These are phyloP conservation scores for Alectoris magna DNA, from an alignment of 2,797 vertebrate genomes.

Conservation along the genomic window DNA sequence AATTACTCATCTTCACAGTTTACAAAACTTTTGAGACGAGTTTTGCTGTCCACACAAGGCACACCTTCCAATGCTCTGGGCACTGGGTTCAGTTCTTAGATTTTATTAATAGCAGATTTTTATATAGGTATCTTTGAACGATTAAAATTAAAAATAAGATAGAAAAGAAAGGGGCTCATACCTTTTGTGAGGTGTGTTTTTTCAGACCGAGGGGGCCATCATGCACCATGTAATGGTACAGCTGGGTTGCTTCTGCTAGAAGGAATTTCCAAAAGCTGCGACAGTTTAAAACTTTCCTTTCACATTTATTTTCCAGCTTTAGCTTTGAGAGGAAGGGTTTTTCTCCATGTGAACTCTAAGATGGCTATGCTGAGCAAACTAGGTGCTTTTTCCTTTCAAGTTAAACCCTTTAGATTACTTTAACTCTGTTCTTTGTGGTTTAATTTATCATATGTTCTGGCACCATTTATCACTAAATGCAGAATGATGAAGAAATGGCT, in stretches of 20 bases:
- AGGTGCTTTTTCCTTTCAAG: slow-evolving; percentile 77
- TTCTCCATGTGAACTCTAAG: slow-evolving; percentile 60
- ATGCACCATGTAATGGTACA: not conserved
- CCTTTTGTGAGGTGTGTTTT: not conserved
- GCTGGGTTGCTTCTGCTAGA: slow-evolving; percentile 27
- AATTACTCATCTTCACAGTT: not conserved
- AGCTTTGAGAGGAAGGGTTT: slow-evolving; percentile 64
- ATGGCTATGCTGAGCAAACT: slow-evolving; percentile 65
- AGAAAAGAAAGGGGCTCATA: slow-evolving; percentile 24
- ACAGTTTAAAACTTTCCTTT: slow-evolving; percentile 74
- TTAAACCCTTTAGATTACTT: slow-evolving; percentile 80
- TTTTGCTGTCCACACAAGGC: not conserved
- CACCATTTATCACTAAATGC: slow-evolving; percentile 86
- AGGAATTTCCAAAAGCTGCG: slow-evolving; percentile 42
- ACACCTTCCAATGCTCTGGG: not conserved
- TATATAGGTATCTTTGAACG: slow-evolving; percentile 24
- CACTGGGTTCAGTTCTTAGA: not conserved
- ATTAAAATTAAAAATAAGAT: slow-evolving; percentile 51
- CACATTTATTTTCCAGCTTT: slow-evolving; percentile 67
- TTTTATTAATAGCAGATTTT: slow-evolving; percentile 56
- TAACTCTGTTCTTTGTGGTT: slow-evolving; percentile 77
- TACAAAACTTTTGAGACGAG: not conserved
- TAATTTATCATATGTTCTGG: slow-evolving; percentile 85
- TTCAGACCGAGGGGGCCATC: slow-evolving; percentile 22
- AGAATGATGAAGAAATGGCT: slow-evolving; percentile 85